These are phyloP conservation scores for Catagonus wagneri DNA, from an alignment of 2,113 vertebrate genomes.

Conservation along the genomic window DNA sequence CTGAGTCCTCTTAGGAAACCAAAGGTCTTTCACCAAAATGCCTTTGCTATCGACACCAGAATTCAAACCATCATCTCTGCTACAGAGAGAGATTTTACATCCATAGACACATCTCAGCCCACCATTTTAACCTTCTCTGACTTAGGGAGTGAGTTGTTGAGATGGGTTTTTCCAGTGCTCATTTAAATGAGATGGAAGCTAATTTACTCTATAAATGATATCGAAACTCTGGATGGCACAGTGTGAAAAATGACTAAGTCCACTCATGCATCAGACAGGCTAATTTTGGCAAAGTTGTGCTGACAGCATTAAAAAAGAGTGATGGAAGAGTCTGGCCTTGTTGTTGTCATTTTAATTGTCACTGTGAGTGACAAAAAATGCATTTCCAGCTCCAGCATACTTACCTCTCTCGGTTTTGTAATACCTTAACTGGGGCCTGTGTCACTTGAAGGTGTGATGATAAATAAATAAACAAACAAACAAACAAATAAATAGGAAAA, in stretches of 20 bases:
- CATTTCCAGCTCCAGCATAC: slow-evolving; percentile 68
- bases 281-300: slow-evolving; percentile 85
- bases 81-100: slow-evolving; percentile 66
- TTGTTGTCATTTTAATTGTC: slow-evolving; percentile 86
- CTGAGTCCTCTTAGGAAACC: slow-evolving; percentile 57
- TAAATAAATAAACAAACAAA: neutral
- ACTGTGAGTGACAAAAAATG: slow-evolving; percentile 82
- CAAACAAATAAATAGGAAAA: neutral
- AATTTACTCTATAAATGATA: slow-evolving; percentile 66
- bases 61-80: slow-evolving; percentile 73
- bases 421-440: slow-evolving; percentile 27
- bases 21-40: slow-evolving; percentile 60
- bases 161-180: slow-evolving; percentile 54
- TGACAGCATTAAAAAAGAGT: slow-evolving; percentile 85
- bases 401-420: slow-evolving; percentile 71
- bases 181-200: slow-evolving; percentile 78
- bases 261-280: slow-evolving; percentile 85
- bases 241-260: slow-evolving; percentile 85
- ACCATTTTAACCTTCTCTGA: slow-evolving; percentile 78
- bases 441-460: slow-evolving; percentile 58
- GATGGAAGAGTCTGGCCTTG: slow-evolving; percentile 84
- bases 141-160: slow-evolving; percentile 49
- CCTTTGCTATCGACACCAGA: slow-evolving; percentile 66
- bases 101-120: slow-evolving; percentile 56
- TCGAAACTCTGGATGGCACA: slow-evolving; percentile 67